Evolutionary conservation across 2,888 invertebrate species (phyloP), one percentile per base, ranked within the genome.

Genomic region (Eurytoma adleriae): DNA sequence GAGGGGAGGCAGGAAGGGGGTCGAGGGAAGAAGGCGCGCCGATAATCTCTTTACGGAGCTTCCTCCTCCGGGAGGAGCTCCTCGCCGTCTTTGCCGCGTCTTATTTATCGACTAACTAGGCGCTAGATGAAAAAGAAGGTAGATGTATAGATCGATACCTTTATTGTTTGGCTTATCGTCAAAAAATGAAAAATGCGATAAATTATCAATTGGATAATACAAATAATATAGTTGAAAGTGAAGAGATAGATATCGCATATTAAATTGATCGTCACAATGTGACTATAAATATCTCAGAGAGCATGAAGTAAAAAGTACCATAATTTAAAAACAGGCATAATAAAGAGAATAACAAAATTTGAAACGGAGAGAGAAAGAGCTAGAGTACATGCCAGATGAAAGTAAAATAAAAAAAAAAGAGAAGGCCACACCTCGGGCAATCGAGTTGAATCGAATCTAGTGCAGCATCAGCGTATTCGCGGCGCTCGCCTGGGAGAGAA

Each of bases 401-500:
- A 83, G 83, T 81, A 83, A 84, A 84, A 84, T 1, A 27, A 14
- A 61, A 12, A 30, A 62, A 30, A 7, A 30, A 13, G 62, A 61
- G 27, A 14, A n/a, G 30, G 16, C n/a, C 5, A 78, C 82, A 76
- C 83, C 82, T 80, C 80, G 73, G 80, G 83, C 83, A 84, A 86
- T 86, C 84, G 86, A 82, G 80, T 71, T 56, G 81, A 84, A 85
- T 85, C 85, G 85, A 84, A 84, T 84, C 80, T 74, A 83, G 85
- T 84, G 86, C 85, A 83, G 85, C 83, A 86, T 87, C 87, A 86
- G 86, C 87, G 85, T 86, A 85, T 86, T 86, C 86, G 80, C 70
- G 78, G 73, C 50, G 56, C 69, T 30, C 14, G 18, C 40, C 48
- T 12, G 62, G 40, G 70, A 80, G 82, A 68, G 78, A 78, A 75